These are phyloP conservation scores for Pelmatolapia mariae DNA, from an alignment of 2,113 vertebrate species.

Conservation along the genomic window DNA sequence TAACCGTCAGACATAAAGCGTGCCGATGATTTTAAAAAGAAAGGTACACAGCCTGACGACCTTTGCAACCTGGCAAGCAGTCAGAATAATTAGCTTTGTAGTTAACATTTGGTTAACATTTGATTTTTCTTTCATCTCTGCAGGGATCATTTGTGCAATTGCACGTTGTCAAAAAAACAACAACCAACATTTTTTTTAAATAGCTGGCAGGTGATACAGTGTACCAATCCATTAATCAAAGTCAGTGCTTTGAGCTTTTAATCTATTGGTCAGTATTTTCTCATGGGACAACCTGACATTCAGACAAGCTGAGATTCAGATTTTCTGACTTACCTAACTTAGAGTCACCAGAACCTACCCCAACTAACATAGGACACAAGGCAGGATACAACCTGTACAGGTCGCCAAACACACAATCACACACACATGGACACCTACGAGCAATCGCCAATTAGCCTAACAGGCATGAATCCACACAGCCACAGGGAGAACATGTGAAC, in stretches of 20 bases:
- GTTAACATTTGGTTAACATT: background rate
- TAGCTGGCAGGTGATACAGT: background rate
- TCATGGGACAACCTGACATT: background rate
- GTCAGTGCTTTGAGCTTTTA: background rate
- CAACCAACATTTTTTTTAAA: background rate
- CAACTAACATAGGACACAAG: background rate
- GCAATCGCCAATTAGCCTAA: background rate
- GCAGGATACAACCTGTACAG: background rate
- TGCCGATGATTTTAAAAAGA: background rate
- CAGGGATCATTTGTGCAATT: background rate
- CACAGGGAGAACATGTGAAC: background rate
- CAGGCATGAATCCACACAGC: background rate
- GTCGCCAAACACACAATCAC: background rate
- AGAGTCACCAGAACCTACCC: background rate
- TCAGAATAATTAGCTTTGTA: background rate
- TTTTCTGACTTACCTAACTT: background rate
- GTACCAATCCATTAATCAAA: background rate
- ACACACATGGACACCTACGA: fast-evolving
- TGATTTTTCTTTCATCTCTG: background rate
- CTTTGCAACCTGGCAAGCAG: background rate
- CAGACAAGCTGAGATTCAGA: background rate
- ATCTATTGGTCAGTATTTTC: background rate
- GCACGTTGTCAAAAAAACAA: background rate
- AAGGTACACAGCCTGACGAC: background rate
- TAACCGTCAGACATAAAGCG: fast-evolving